Evolutionary conservation across 2,888 invertebrate genomes (phyloP), one percentile per base, ranked within the genome.

Genomic region (Gryllus longicercus): DNA sequence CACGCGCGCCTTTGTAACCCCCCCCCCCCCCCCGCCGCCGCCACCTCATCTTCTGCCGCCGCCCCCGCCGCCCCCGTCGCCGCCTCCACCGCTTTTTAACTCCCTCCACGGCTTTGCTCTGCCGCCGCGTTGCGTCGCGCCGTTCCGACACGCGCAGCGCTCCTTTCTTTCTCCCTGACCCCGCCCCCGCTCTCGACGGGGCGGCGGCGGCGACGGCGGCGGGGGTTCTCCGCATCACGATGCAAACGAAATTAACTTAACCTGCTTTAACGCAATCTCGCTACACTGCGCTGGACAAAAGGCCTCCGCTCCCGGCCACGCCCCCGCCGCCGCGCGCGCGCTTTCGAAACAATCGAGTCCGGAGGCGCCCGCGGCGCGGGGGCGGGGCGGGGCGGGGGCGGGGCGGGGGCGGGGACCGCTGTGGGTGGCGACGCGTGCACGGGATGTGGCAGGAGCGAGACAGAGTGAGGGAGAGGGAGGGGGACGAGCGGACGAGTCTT

Each of bases 311-410:
- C 63, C 63, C 3, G 63, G 10, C 18, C 11, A 8, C n/a, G 63
- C 5, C 63, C n/a, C 14, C 63, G 11, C 14, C 63, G 63, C 14
- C 63, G 51, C 51, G 12, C 51, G 16, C 14, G 63, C 63, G 63
- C 63, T 63, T 63, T 63, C 63, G 63, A 63, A 63, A 63, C 63
- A 63, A 63, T 63, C 63, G 63, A n/a, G 63, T 63, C 63, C 63
- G 63, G 63, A 63, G 12, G 63, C 63, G n/a, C 1, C 63, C 63
- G 63, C 63, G 1, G 63, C 63, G 63, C 63, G 63, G 3, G 63
- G 18, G 63, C 63, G 63, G 63, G n/a, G 12, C 16, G n/a, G n/a
- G n/a, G n/a, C n/a, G n/a, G n/a, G n/a, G n/a, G n/a, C n/a, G n/a
- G n/a, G n/a, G n/a, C n/a, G n/a, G n/a, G n/a, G n/a, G n/a, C 63